Evolutionary conservation across 2,113 vertebrate species (phyloP).

Genomic region (Zosterops borbonicus): DNA sequence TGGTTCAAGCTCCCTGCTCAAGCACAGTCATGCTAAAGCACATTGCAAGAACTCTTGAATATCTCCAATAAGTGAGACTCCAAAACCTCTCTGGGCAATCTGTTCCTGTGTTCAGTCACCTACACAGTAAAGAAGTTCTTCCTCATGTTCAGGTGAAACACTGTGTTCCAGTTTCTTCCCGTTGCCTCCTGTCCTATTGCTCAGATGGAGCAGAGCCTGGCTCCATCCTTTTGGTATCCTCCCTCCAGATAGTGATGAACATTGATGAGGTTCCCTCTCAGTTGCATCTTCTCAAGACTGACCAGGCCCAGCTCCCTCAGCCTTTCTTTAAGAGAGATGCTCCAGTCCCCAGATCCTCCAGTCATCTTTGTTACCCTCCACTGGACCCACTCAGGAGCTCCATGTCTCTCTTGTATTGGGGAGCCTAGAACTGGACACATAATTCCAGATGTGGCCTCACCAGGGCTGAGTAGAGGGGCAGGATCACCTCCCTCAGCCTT

Average conservation of each 20-base stretch:
- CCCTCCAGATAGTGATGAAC: background rate
- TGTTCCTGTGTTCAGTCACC: background rate
- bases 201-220: background rate
- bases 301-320: background rate
- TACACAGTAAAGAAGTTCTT: background rate
- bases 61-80: background rate
- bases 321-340: background rate
- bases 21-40: background rate
- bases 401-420: accelerated
- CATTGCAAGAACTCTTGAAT: background rate
- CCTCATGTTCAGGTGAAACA: background rate
- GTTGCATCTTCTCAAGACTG: accelerated
- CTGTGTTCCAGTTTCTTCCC: background rate
- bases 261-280: background rate
- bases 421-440: background rate
- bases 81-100: background rate
- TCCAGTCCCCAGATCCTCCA: background rate
- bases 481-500: background rate
- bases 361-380: accelerated
- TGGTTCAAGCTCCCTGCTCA: background rate
- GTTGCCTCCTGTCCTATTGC: background rate
- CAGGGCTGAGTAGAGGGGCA: background rate
- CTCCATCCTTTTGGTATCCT: background rate
- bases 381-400: background rate
- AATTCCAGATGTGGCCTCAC: background rate